Base-by-base conservation (phyloP, 2,888 invertebrate genomes). In the Eueremaeus valkanovi region DNA sequence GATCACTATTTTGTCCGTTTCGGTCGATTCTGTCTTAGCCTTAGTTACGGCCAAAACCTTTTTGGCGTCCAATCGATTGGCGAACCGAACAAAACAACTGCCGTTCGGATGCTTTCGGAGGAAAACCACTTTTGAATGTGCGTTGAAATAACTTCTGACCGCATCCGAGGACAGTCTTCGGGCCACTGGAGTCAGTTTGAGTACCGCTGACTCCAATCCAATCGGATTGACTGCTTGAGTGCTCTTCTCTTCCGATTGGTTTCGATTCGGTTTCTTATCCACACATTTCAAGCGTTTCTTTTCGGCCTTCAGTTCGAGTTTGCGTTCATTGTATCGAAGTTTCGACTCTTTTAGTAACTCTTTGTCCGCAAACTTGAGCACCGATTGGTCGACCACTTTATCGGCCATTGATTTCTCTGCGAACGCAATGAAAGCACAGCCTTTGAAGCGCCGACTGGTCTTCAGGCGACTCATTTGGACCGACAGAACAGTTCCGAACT, bases 351-450 rank as follows among this genome's bases (percentile, higher is more conserved):
- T 78, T 21, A 79, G 66, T 77, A 89, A 89, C 80, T 92, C 89
- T 1, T 93, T 92, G 81, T 89, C 88, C 73, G 88, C 86, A 80
- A 88, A 92, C 80, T 91, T 90, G 5, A 91, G 85, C 49, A 84
- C 84, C 79, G 91, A 89, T 27, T 86, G 84, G 27, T 88, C 88
- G 49, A 93, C 83, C 82, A 94, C 93, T 77, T 89, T 89, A 80
- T 92, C 89, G 2, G 93, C 92, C 82, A 89, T 88, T 74, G 93
- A 95, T 73, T 88, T 86, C 36, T 88, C 90, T 80, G 89, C 88
- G 83, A 96, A 98, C 6, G 92, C 90, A 13, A 90, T 89, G 83
- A 95, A 95, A 68, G 95, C 89, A 0, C 97, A 97, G 72, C 97
- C 98, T 80, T 31, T 63, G 3, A n/a, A 63, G 29, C n/a, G 2